Evolutionary conservation across 1,140 invertebrate species (phyloP).

Genomic region (Oreohelix idahoensis): DNA sequence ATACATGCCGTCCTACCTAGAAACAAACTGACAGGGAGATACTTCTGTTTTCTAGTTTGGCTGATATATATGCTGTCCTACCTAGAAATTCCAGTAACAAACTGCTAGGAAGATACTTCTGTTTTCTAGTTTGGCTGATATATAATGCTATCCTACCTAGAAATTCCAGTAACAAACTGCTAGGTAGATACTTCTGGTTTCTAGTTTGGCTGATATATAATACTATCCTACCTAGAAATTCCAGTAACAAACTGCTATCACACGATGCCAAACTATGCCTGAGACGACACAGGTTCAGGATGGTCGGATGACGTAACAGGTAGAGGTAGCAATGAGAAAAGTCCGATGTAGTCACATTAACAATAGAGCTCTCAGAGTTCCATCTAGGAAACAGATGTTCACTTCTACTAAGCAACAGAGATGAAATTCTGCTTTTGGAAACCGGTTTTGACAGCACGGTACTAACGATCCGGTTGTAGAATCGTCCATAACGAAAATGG

Average conservation of each 20-base stretch:
- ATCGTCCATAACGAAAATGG: no score
- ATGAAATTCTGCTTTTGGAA: not conserved
- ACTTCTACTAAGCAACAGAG: not conserved
- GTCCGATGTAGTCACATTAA: slow-evolving; percentile 48
- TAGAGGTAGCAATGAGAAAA: slow-evolving; percentile 49
- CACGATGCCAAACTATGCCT: slow-evolving; percentile 50
- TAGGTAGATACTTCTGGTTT: no score
- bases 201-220: no score
- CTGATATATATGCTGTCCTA: slow-evolving; percentile 23
- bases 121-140: no score
- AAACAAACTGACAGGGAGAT: slow-evolving; percentile 72
- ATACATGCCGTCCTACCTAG: no score
- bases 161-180: slow-evolving; percentile 74
- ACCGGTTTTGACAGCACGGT: no score
- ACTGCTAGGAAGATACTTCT: no score
- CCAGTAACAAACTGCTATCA: slow-evolving; percentile 71
- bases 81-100: slow-evolving; percentile 75
- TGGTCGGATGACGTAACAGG: slow-evolving; percentile 50
- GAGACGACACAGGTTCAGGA: slow-evolving; percentile 51
- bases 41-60: no score
- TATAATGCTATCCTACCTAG: slow-evolving; percentile 57
- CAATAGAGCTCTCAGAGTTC: slow-evolving; percentile 52
- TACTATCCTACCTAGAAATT: slow-evolving; percentile 69
- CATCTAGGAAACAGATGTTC: slow-evolving; percentile 30
- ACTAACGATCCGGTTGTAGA: no score